These are phyloP conservation scores for Conger conger DNA, from an alignment of 2,113 vertebrate species.

Conservation along the genomic window DNA sequence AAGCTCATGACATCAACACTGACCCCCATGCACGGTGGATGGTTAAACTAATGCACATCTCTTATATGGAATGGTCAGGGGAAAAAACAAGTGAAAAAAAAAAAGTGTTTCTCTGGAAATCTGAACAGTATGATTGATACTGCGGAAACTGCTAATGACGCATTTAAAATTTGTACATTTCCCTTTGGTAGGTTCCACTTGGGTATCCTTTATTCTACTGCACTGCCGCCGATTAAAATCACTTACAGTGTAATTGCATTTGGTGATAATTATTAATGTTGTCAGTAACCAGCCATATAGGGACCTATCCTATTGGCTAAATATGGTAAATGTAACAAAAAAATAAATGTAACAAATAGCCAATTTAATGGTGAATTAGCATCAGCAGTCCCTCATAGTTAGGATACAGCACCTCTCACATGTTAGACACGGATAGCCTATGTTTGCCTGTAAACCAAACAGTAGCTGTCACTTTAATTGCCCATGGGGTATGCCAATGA, in stretches of 20 bases:
- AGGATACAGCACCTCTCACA: background rate
- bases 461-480: background rate
- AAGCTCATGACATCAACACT: background rate
- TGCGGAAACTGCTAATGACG: background rate
- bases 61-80: background rate
- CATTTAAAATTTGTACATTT: background rate
- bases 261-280: background rate
- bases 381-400: background rate
- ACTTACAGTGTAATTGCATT: background rate
- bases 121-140: background rate
- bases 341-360: background rate
- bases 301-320: no score
- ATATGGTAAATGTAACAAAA: background rate
- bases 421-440: background rate
- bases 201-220: background rate
- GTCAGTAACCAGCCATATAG: background rate
- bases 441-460: slow-evolving; percentile 37
- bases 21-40: background rate
- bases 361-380: background rate
- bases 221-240: background rate
- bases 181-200: background rate
- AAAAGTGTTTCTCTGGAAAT: background rate
- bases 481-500: background rate
- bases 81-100: background rate
- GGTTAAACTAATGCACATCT: background rate